Evolutionary conservation across 1,140 invertebrate genomes (phyloP).

Genomic region (Gonatopus flavifemur): DNA sequence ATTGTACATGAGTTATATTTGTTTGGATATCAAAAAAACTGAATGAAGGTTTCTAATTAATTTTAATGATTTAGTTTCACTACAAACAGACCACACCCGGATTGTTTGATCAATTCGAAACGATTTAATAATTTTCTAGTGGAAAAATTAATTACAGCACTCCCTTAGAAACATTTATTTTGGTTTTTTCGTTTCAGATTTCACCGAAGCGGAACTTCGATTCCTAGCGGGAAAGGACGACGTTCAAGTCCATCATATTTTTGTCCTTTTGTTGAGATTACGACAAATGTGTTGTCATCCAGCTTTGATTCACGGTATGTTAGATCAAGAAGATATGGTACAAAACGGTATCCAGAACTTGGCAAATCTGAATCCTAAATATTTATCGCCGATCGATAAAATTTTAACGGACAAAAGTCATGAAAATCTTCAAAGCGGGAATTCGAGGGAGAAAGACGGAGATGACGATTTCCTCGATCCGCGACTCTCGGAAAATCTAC

Average conservation of each 20-base stretch:
- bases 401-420: conserved; percentile 41
- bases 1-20: too few species aligned
- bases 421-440: conserved; percentile 30
- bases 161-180: not conserved
- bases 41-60: too few species aligned
- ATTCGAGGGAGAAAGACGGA: conserved; percentile 46
- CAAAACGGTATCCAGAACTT: conserved; percentile 34
- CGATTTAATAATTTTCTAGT: not conserved
- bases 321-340: conserved; percentile 53
- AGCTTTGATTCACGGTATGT: conserved; percentile 72
- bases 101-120: too few species aligned
- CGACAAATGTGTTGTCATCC: conserved; percentile 90
- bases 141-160: not conserved
- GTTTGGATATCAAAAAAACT: too few species aligned
- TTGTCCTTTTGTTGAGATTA: conserved; percentile 80
- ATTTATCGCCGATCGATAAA: conserved; percentile 62
- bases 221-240: conserved; percentile 49
- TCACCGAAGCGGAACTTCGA: conserved; percentile 47
- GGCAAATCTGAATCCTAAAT: conserved; percentile 55
- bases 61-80: too few species aligned
- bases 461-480: conserved; percentile 29
- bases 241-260: conserved; percentile 74
- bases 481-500: conserved; percentile 46
- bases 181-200: not conserved
- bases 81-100: too few species aligned